These are phyloP conservation scores for Drosophila incognita DNA, from an alignment of 2,888 invertebrate species.

Conservation along the genomic window DNA sequence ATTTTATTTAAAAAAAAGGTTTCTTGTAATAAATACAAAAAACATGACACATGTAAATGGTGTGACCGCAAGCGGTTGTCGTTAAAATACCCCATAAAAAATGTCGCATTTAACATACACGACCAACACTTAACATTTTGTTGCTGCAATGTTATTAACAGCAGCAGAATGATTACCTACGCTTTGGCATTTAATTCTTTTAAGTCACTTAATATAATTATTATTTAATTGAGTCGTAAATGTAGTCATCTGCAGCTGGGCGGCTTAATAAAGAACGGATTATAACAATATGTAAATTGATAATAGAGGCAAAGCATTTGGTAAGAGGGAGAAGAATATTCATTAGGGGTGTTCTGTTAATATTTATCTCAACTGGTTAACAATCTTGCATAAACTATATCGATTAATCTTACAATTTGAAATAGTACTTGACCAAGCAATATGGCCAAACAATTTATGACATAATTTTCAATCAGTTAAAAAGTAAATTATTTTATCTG, in stretches of 20 bases:
- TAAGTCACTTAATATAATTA: neutral
- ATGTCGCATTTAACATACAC: conserved; percentile 5
- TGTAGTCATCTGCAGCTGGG: neutral
- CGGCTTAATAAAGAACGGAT: neutral
- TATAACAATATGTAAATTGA: neutral
- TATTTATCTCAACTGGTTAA: neutral
- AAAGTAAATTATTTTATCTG: neutral
- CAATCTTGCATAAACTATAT: neutral
- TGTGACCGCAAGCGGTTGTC: conserved; percentile 41
- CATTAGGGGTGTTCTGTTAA: neutral
- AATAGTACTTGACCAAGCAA: neutral
- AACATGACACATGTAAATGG: conserved; percentile 62
- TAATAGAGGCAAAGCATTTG: neutral
- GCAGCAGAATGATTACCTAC: neutral
- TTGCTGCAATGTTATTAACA: conserved; percentile 10
- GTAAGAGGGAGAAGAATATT: neutral
- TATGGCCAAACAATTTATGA: neutral
- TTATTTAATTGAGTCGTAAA: neutral
- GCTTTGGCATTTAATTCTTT: neutral
- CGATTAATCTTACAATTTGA: neutral
- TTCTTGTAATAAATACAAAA: conserved; percentile 56
- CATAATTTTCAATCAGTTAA: neutral
- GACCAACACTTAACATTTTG: conserved; percentile 8
- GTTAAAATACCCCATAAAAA: conserved; percentile 27
- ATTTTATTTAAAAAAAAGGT: conserved; percentile 57